Percentiles rank a stretch among this genome's conserved stretches.
These are phyloP conservation scores for Eulemur mongoz DNA, from an alignment of 2,797 vertebrate genomes.

Conservation along the genomic window DNA sequence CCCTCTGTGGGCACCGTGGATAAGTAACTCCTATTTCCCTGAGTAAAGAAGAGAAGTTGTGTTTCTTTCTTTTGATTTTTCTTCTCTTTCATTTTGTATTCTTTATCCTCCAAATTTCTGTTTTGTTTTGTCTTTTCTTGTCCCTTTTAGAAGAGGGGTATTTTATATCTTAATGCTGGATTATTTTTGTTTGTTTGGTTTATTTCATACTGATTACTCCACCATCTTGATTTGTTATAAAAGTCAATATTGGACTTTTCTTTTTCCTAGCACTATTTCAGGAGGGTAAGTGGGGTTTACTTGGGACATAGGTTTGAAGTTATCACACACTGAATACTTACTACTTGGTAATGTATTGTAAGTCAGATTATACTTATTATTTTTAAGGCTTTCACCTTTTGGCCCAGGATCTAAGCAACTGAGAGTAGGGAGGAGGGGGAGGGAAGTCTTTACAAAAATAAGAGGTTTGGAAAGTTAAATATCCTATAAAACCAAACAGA, in stretches of 20 bases:
- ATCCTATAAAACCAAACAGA: background rate
- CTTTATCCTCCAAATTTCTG: background rate
- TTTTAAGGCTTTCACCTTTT: background rate
- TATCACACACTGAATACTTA: background rate
- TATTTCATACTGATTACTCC: background rate
- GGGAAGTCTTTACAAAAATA: background rate
- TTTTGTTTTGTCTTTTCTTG: background rate
- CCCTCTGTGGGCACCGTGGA: no score
- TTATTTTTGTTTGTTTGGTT: background rate
- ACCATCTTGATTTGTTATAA: background rate
- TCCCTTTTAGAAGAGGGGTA: background rate
- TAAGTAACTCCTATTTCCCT: background rate
- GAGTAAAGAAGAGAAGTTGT: background rate
- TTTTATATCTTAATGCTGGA: background rate
- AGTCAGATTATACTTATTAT: background rate
- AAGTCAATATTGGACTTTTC: background rate
- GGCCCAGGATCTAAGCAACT: background rate
- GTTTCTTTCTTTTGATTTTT: background rate
- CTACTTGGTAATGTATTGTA: background rate
- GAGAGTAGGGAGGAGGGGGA: no score
- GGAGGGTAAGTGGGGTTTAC: background rate
- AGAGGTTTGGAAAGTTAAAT: background rate
- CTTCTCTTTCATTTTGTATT: background rate
- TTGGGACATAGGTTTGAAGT: background rate
- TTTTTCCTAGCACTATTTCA: slow-evolving; percentile 1